Evolutionary conservation across 2,797 vertebrate species (phyloP), one percentile per base, ranked within the genome.

Genomic region (Sebastiscus albofasciatus): DNA sequence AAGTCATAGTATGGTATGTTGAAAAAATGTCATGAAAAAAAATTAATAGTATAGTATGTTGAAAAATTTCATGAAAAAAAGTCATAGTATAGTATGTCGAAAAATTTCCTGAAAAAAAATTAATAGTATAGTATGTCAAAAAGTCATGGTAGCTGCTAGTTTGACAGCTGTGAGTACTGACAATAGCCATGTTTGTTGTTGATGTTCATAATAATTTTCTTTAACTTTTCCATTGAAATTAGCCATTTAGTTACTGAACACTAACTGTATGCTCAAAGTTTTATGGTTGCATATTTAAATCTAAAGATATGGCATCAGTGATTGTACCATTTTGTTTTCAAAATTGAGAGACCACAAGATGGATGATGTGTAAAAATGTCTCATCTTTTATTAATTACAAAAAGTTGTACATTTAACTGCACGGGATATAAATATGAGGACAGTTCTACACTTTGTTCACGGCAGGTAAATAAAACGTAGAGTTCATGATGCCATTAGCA

Each of bases 231-330:
- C 65, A 55, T 82, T 86, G 64, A 75, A 81, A 75, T 87, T 89
- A 75, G 77, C 89, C 18, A 72, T 87, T 89, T 77, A 88, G 86
- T 88, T 91, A 92, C 83, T 88, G 83, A 91, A 94, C 88, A 94
- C 87, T 93, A 95, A 91, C 52, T 84, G 75, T 93, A 90, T 88
- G 90, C 90, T 90, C 66, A 87, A 93, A 92, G 82, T 87, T 94
- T 93, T 93, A 86, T 93, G 89, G 90, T 87, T 92, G 89, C 86
- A 90, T 96, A 96, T 97, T 96, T 96, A 94, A 96, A 96, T 90
- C 90, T 95, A 95, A 95, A 94, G 75, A 88, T 68, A n/a, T 83
- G 81, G 65, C 67, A 71, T 82, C 60, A 49, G 80, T 87, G 87
- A 89, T 92, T 93, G 86, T 89, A 88, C 60, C 67, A 66, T 29